Evolutionary conservation across 2,888 invertebrate genomes (phyloP).

Genomic region (Cephus spinipes): DNA sequence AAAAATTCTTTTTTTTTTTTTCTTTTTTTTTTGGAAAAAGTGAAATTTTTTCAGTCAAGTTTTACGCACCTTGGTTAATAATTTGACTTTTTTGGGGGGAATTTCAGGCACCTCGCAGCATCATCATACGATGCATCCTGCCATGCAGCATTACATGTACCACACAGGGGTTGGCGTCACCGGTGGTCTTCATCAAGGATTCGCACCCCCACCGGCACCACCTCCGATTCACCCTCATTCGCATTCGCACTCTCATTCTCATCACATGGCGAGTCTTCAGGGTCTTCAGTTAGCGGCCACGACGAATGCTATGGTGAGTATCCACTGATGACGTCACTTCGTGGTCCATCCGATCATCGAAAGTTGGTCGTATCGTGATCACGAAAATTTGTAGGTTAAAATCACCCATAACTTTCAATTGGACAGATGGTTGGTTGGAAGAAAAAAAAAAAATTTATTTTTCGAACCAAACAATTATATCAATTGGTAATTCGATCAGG

Average conservation of each 20-base stretch:
- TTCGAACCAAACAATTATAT: background rate
- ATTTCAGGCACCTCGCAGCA: constrained; percentile 62
- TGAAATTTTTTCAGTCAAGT: background rate
- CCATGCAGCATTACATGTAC: constrained; percentile 68
- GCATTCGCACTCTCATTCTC: constrained; percentile 67
- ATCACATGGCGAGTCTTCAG: constrained; percentile 69
- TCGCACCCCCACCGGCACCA: constrained; percentile 63
- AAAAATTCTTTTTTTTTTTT: no score
- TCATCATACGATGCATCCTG: constrained; percentile 66
- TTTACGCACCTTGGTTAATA: no score
- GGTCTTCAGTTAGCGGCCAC: constrained; percentile 71
- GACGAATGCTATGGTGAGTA: constrained; percentile 75
- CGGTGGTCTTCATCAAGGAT: constrained; percentile 65
- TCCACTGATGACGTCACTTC: background rate
- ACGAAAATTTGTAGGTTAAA: background rate
- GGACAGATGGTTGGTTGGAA: background rate
- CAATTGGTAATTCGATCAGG: background rate
- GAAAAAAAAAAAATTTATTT: background rate
- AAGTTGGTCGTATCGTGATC: background rate
- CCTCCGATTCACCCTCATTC: constrained; percentile 66
- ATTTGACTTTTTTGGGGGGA: no score
- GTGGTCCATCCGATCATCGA: background rate
- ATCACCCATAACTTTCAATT: background rate
- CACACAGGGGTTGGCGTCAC: constrained; percentile 64
- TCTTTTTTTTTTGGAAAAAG: no score